Percentiles rank a stretch among this genome's conserved stretches.
Evolutionary conservation across 2,888 invertebrate genomes (phyloP).

Genomic region (Nymphalis c-album): DNA sequence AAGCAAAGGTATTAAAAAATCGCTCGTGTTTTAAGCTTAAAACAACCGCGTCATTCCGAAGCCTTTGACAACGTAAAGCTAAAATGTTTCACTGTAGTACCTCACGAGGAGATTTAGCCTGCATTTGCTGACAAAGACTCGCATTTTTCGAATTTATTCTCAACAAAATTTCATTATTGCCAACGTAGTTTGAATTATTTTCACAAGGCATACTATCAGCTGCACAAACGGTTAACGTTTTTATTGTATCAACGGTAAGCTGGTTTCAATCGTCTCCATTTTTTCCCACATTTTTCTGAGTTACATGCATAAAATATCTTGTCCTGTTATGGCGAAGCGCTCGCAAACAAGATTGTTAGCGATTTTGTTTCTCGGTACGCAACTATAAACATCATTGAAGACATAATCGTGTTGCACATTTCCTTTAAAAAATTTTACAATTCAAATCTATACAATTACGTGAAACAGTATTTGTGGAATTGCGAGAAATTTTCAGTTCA

Average conservation of each 20-base stretch:
- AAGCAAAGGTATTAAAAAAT: slow-evolving; percentile 28
- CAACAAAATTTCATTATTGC: slow-evolving; percentile 21
- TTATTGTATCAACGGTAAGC: slow-evolving; percentile 9
- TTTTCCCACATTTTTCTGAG: slow-evolving; percentile 29
- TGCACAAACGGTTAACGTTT: slow-evolving; percentile 1
- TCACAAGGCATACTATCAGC: slow-evolving; percentile 10
- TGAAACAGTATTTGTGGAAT: neutral
- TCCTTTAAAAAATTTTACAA: neutral
- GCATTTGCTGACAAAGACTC: slow-evolving; percentile 16
- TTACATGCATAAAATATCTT: slow-evolving; percentile 33
- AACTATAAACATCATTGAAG: slow-evolving; percentile 34
- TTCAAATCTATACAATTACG: too few relatives aligned
- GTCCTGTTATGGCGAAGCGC: slow-evolving; percentile 34
- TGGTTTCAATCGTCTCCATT: slow-evolving; percentile 4
- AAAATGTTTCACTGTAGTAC: slow-evolving; percentile 48
- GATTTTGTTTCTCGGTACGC: slow-evolving; percentile 32
- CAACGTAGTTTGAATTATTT: slow-evolving; percentile 5
- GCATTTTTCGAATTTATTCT: slow-evolving; percentile 23
- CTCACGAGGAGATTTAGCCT: slow-evolving; percentile 25
- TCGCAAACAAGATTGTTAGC: slow-evolving; percentile 36
- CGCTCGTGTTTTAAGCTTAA: slow-evolving; percentile 28
- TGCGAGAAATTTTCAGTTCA: neutral
- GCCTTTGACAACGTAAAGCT: slow-evolving; percentile 48
- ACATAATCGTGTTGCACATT: slow-evolving; percentile 7
- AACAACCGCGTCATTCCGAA: slow-evolving; percentile 30